These are phyloP conservation scores for Montipora efflorescens DNA, from an alignment of 64 coral and sea anemone species.

Conservation along the genomic window DNA sequence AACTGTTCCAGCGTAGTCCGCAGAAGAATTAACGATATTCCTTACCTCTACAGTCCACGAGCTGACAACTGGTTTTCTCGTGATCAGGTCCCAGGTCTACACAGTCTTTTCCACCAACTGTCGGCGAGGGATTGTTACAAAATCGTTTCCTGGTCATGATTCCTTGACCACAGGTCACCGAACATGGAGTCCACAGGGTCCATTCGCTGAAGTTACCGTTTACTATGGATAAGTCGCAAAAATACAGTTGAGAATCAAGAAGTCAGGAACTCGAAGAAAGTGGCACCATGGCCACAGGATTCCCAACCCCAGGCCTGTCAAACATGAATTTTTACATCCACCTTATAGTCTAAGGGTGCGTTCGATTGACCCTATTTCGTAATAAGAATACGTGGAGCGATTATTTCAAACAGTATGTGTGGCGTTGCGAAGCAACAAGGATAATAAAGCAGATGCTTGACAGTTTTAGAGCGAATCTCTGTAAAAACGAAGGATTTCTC, in stretches of 20 bases:
- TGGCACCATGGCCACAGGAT: no score
- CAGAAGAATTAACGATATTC: neutral
- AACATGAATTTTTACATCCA: no score
- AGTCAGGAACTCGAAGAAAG: no score
- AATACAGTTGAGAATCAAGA: neutral
- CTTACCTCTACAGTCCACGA: constrained; percentile 93
- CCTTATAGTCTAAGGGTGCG: no score
- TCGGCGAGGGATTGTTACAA: constrained; percentile 89
- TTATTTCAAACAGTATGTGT: no score
- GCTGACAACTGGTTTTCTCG: constrained; percentile 90
- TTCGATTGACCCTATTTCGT: no score
- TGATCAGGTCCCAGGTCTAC: constrained; percentile 73
- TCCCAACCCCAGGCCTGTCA: no score
- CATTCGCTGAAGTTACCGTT: constrained; percentile 97
- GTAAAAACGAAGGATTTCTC: no score
- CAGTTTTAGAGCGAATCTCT: no score
- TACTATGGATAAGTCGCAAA: constrained; percentile 33
- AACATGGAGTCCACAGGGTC: constrained; percentile 94
- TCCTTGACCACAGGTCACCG: constrained; percentile 93
- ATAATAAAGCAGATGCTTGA: no score
- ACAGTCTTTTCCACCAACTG: constrained; percentile 85
- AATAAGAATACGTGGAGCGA: no score
- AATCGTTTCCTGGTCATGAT: constrained; percentile 78
- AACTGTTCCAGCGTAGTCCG: neutral
- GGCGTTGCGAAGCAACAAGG: no score